phyloP scores from a whole-genome alignment of 2,797 vertebrate genomes.

The Bovichtus diacanthus region DNA sequence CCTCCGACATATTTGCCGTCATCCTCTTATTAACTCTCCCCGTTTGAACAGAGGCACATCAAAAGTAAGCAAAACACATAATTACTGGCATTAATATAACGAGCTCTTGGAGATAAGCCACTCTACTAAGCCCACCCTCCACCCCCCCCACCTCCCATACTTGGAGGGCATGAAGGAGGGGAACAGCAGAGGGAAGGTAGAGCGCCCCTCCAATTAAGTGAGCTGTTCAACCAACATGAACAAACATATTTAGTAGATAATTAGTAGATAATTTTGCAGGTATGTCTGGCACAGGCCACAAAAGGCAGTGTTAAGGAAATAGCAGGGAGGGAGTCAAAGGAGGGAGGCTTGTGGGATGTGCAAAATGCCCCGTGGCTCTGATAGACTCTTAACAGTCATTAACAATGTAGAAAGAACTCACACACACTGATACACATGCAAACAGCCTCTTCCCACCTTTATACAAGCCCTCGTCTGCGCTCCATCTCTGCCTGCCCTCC shows the following conservation, averaged over 20 bases:
- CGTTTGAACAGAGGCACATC: conserved; percentile 86
- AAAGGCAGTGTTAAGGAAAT: conserved; percentile 84
- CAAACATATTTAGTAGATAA: conserved; percentile 93
- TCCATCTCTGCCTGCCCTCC: conserved; percentile 43
- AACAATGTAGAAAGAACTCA: conserved; percentile 60
- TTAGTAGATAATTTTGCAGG: conserved; percentile 91
- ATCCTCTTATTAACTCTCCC: conserved; percentile 82
- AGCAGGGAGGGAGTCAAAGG: conserved; percentile 78
- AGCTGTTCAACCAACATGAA: conserved; percentile 88
- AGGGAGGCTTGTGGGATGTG: conserved; percentile 68
- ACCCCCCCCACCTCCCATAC: conserved; percentile 49
- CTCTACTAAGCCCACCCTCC: conserved; percentile 80
- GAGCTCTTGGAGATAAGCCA: conserved; percentile 89
- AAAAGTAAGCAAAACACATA: conserved; percentile 90
- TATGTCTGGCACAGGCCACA: conserved; percentile 87
- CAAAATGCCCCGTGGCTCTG: conserved; percentile 69
- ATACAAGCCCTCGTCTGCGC: conserved; percentile 64
- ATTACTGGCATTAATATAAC: conserved; percentile 91
- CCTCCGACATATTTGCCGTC: conserved; percentile 81
- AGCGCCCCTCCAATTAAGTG: conserved; percentile 87
- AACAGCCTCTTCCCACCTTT: conserved; percentile 64
- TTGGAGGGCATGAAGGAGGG: conserved; percentile 70
- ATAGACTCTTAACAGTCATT: conserved; percentile 75
- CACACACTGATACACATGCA: conserved; percentile 36
- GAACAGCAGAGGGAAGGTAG: conserved; percentile 68